Percentiles rank a stretch among this genome's conserved stretches.
Evolutionary conservation across 2,113 vertebrate genomes (phyloP).

Genomic region (Puffinus mauretanicus): DNA sequence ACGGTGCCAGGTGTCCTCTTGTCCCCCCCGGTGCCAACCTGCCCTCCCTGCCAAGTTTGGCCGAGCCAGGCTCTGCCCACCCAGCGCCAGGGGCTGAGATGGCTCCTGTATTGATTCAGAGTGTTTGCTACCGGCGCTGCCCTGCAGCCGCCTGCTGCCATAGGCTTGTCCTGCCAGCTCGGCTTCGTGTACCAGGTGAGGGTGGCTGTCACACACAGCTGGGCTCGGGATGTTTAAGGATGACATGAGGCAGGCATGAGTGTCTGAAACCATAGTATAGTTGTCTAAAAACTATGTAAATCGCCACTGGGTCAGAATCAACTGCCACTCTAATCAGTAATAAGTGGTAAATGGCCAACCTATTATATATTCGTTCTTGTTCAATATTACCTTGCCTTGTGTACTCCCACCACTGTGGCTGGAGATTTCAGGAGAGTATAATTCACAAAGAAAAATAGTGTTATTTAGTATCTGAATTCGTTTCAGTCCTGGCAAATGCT

Average conservation of each 20-base stretch:
- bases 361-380: neutral
- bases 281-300: neutral
- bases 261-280: neutral
- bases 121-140: neutral
- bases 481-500: neutral
- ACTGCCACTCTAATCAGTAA: neutral
- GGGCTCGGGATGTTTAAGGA: neutral
- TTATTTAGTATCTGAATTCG: neutral
- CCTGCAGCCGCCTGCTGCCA: neutral
- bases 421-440: neutral
- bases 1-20: neutral
- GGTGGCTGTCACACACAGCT: neutral
- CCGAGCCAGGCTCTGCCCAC: neutral
- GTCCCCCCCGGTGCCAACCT: neutral
- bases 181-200: fast-evolving
- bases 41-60: neutral
- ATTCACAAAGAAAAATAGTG: neutral
- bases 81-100: fast-evolving
- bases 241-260: neutral
- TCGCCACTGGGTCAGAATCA: neutral
- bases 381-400: neutral
- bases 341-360: neutral
- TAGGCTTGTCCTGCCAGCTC: neutral
- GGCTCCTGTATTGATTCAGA: neutral
- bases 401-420: neutral